Conservation (phyloP, 1,140 invertebrate species). For the Rhyzopertha dominica region DNA sequence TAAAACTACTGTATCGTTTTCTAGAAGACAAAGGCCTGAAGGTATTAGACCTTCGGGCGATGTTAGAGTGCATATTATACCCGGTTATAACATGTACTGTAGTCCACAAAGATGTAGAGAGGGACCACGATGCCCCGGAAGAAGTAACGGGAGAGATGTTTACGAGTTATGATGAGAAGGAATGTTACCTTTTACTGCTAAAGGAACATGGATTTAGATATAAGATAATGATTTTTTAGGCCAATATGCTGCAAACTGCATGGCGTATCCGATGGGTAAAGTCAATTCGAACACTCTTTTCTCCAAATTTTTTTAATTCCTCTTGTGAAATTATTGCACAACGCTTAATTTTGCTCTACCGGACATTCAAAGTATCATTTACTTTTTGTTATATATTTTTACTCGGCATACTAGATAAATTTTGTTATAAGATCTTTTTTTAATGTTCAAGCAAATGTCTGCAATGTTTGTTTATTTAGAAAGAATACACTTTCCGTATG, state of each 20-base stretch:
- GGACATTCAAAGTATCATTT: no score
- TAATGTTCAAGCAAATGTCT: no score
- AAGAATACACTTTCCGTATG: no score
- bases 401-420: no score
- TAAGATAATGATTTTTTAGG: background rate
- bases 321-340: no score
- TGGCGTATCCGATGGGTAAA: background rate
- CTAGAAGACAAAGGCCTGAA: conserved; percentile 57
- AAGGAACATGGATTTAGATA: conserved; percentile 31
- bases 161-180: conserved; percentile 54
- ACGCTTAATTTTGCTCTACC: no score
- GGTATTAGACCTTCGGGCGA: conserved; percentile 56
- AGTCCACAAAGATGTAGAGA: conserved; percentile 51
- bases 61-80: conserved; percentile 73
- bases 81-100: conserved; percentile 64
- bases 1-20: conserved; percentile 70
- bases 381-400: no score
- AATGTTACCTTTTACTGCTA: conserved; percentile 18
- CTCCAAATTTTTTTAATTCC: background rate
- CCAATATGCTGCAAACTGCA: background rate
- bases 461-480: no score
- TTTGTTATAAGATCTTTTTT: no score
- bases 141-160: conserved; percentile 48
- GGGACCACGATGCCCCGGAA: conserved; percentile 37
- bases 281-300: background rate